Percentiles rank a stretch among this genome's conserved stretches.
phyloP scores from a whole-genome alignment of 2,113 vertebrate species.

The Ochotona princeps region DNA sequence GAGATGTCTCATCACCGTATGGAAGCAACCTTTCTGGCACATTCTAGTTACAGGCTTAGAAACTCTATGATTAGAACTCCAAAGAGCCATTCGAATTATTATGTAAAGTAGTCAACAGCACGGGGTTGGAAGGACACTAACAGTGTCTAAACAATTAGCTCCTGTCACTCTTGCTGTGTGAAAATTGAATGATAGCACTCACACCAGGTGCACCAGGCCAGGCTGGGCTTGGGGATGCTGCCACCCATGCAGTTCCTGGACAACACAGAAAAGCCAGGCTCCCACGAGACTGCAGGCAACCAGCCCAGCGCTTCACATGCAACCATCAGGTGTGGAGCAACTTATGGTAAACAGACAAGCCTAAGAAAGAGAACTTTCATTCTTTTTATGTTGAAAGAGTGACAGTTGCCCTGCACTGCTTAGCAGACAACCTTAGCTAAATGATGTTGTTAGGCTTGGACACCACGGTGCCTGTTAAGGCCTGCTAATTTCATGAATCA shows the following conservation, averaged over 20 bases:
- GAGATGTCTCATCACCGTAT: not conserved
- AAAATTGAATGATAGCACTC: slow-evolving; percentile 80
- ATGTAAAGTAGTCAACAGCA: slow-evolving; percentile 70
- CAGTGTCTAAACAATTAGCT: slow-evolving; percentile 78
- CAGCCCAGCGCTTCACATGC: not conserved
- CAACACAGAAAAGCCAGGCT: slow-evolving; percentile 57
- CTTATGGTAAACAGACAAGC: slow-evolving; percentile 5
- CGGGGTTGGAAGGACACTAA: slow-evolving; percentile 68
- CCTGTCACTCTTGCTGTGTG: slow-evolving; percentile 76
- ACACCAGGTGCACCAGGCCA: not conserved
- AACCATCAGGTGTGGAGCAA: not conserved
- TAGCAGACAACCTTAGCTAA: not conserved
- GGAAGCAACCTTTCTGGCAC: slow-evolving; percentile 20
- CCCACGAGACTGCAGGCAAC: slow-evolving; percentile 49
- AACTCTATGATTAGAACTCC: not conserved
- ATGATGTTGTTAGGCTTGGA: slow-evolving; percentile 55
- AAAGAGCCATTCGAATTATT: slow-evolving; percentile 61
- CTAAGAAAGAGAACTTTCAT: slow-evolving; percentile 42
- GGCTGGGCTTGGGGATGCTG: slow-evolving; percentile 2
- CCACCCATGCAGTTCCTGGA: slow-evolving; percentile 60
- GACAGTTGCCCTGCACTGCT: not conserved
- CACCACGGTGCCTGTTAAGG: not conserved
- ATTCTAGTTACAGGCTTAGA: slow-evolving; percentile 32
- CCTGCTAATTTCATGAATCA: slow-evolving; percentile 48
- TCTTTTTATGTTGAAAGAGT: slow-evolving; percentile 50